Evolutionary conservation across 2,113 vertebrate species (phyloP).

Genomic region (Ophiodon elongatus): DNA sequence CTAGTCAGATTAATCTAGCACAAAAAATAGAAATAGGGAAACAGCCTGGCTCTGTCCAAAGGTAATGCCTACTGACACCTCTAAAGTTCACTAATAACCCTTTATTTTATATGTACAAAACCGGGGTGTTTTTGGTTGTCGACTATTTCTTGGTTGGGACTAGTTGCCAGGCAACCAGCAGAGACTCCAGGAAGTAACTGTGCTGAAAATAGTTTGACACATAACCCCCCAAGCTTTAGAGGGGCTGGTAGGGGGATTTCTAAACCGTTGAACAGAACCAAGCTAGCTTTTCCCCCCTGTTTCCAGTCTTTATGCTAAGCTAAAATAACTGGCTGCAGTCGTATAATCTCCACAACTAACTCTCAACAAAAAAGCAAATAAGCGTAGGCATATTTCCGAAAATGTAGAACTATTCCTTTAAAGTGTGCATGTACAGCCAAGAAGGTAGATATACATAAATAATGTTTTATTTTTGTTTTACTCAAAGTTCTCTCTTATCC

Average conservation of each 20-base stretch:
- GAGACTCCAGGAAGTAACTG: background rate
- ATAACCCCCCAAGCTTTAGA: background rate
- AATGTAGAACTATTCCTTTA: constrained; percentile 8
- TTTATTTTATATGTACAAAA: background rate
- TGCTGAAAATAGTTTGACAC: background rate
- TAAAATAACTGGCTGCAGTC: background rate
- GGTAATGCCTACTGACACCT: background rate
- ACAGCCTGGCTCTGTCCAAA: background rate
- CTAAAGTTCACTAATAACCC: background rate
- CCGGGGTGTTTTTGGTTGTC: background rate
- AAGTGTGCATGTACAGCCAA: background rate
- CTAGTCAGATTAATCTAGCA: background rate
- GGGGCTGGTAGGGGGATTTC: background rate
- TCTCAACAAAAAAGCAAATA: background rate
- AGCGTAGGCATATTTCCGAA: background rate
- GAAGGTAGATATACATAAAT: background rate
- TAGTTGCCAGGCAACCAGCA: background rate
- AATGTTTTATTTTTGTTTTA: constrained; percentile 22
- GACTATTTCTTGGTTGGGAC: background rate
- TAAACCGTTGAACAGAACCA: background rate
- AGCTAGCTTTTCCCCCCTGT: background rate
- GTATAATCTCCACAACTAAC: background rate
- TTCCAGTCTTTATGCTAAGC: background rate
- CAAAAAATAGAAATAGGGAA: background rate
- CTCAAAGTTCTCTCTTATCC: constrained; percentile 22